Base-by-base conservation (phyloP, 2,113 vertebrate species). In the Pygoscelis adeliae region DNA sequence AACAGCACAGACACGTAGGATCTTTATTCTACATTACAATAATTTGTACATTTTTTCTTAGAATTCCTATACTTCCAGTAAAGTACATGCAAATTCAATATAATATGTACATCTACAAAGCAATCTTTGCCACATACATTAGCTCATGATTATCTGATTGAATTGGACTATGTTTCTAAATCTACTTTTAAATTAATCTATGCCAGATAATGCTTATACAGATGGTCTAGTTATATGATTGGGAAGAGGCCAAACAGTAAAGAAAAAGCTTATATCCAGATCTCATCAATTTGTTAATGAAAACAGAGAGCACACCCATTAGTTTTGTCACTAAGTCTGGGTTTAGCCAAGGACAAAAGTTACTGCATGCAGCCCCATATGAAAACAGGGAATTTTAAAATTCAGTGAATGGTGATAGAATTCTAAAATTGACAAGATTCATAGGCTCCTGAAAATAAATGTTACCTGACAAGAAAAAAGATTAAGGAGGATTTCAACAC, bases 201-300 rank as follows among this genome's bases (percentile, higher is more conserved):
- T 92, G 84, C 26, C 78, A 95, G 84, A 87, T 59, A 88, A 47
- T 72, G 53, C 61, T 93, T 92, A 76, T 89, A 87, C 63, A 95
- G 83, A 83, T 87, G 86, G 70, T 42, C 36, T 29, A 56, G 55
- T 84, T 94, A 58, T 67, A 91, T 83, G 56, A 78, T 18, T 89
- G 91, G 62, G 63, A 95, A 83, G 30, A 82, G 23, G 30, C 63
- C 63, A 95, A 83, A 81, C 29, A 73, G 47, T 87, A 87, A 76
- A 93, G 50, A 92, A 79, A 92, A 87, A 49, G 30, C n/a, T 78
- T 89, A 79, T 49, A 84, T 70, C 21, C 63, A 67, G 29, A 76
- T 63, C 23, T 84, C 78, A 88, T 87, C 50, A 47, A 77, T 86
- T 86, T 86, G 30, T 87, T 88, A 55, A 90, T 58, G 69, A 87